Evolutionary conservation across 2,113 vertebrate species (phyloP).

Genomic region (Triplophysa siluroides): DNA sequence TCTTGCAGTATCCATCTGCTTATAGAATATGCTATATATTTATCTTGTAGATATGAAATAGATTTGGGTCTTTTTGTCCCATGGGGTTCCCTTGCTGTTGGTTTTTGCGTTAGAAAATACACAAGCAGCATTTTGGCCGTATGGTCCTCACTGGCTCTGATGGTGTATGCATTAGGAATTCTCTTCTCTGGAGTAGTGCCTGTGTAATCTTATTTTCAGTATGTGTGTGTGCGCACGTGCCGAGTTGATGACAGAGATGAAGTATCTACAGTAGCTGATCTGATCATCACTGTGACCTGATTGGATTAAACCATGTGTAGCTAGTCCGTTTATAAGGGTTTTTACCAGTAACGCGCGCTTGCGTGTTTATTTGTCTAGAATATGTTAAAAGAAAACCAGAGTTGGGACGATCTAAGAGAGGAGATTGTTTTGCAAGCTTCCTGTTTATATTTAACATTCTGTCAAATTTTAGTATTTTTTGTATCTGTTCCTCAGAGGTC

Average conservation of each 20-base stretch:
- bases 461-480: neutral
- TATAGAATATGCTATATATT: neutral
- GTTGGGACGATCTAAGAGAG: neutral
- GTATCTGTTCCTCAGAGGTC: too few species aligned
- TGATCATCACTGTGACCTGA: constrained; percentile 36
- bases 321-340: constrained; percentile 13
- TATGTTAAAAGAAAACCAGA: neutral
- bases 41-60: neutral
- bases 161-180: constrained; percentile 9
- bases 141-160: neutral
- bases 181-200: constrained; percentile 2
- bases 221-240: constrained; percentile 16
- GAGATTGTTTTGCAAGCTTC: constrained; percentile 8
- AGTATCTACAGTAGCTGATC: constrained; percentile 36
- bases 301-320: constrained; percentile 47
- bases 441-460: constrained; percentile 12
- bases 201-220: constrained; percentile 32
- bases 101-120: neutral
- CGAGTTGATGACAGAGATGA: constrained; percentile 41
- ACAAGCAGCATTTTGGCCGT: neutral
- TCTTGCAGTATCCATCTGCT: neutral
- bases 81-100: neutral
- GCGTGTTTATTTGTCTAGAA: constrained; percentile 11
- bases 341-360: neutral
- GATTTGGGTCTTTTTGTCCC: neutral